Evolutionary conservation across 2,113 vertebrate species (phyloP), one percentile per base, ranked within the genome.

Genomic region (Tetraodon nigroviridis): DNA sequence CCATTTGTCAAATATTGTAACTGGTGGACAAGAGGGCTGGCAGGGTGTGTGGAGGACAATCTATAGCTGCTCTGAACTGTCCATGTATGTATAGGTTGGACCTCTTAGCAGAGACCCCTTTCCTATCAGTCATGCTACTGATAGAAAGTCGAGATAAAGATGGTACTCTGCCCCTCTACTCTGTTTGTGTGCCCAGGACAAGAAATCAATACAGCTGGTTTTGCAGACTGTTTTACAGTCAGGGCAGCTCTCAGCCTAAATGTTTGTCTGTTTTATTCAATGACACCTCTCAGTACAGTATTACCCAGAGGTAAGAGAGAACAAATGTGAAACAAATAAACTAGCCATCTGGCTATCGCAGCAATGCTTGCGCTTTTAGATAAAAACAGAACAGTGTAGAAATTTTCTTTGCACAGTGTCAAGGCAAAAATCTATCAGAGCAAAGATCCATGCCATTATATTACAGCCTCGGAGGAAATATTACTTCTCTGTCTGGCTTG

Each of bases 201-300:
- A 89, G 81, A 90, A 91, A 91, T 90, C 90, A 57, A 91, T 91
- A 76, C 71, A 42, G 67, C 71, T 63, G 82, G 76, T 84, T 86
- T 81, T 82, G 75, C 72, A 81, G 80, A 83, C 82, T 88, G 81
- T 88, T 91, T 91, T 84, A 87, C 87, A 90, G 87, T 90, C 89
- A 78, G 68, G 71, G 71, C 84, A 78, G 81, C 81, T 64, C 79
- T 83, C 72, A 46, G 83, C 78, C 80, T 90, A 89, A 89, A 90
- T 88, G 89, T 90, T 89, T 86, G 84, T 89, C 84, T 86, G 77
- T 89, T 90, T 90, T 88, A 90, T 89, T 90, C 89, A 90, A 81
- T 90, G 89, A 87, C 87, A 89, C 82, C 82, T 83, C 81, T 76
- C 78, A 61, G 83, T 87, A 88, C 88, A 89, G 84, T 84, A 83